Base-by-base conservation (phyloP, 2,888 invertebrate species). In the Acleris laterana region DNA sequence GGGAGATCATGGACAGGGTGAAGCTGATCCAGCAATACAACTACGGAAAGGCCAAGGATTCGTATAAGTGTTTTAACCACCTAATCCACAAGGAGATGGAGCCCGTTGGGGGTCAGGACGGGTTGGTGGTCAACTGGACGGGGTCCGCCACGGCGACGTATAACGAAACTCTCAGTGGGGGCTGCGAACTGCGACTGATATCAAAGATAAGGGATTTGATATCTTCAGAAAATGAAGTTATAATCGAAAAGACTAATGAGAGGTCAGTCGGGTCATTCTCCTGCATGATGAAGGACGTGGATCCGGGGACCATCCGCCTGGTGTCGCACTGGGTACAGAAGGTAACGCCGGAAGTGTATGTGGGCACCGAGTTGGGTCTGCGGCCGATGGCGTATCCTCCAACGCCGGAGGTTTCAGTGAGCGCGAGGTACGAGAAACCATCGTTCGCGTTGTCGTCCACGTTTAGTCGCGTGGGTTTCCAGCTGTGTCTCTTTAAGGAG, bases 131-230 rank as follows among this genome's bases (percentile, higher is more conserved):
- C 3, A 90, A 92, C 68, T 81, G 89, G 0, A 77, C 83, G 0
- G 91, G 93, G 1, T 87, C 88, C 2, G 91, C 91, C 0, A 89
- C 89, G 0, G 93, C 93, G 0, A 85, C 86, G 0, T 93, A 92
- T 71, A 82, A 77, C 16, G 88, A 91, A 61, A 69, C 73, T 1
- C 71, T 89, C 2, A 86, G 88, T 0, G 84, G 83, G 11, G 77
- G 75, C 0, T 87, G 85, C 70, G 81, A 87, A 67, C 82, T 93
- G 82, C 77, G 83, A 22, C 72, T 93, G 13, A 89, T 86, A 2
- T 89, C 93, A 0, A 89, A 82, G 69, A 91, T 93, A 61, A 87
- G 75, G 63, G 90, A 93, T 63, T 69, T 93, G n/a, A 75, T 89
- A 13, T 84, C 89, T 0, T 93, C 93, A 46, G 90, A 93, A 74